Base-by-base conservation (phyloP, 2,888 invertebrate genomes). In the Scaptomyza parva region DNA sequence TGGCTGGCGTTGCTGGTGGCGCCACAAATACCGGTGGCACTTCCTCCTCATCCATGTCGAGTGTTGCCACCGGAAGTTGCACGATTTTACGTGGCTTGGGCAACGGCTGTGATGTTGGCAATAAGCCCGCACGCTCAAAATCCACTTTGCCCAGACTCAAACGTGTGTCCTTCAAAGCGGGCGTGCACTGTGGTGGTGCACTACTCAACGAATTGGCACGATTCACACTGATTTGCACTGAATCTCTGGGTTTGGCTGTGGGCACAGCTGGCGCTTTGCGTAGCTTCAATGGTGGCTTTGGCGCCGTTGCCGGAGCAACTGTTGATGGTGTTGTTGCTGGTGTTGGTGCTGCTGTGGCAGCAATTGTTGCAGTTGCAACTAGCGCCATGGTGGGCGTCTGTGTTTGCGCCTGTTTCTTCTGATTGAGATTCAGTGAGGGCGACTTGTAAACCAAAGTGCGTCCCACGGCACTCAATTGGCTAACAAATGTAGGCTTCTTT, bases 401-500 rank as follows among this genome's bases (percentile, higher is more conserved):
- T 14, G 81, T 82, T 65, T 90, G 88, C 61, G 88, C 89, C 77
- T 89, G 88, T 26, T 89, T 86, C 79, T 90, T 90, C 77, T 88
- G 90, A 54, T 30, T 47, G n/a, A 88, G 82, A 89, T 86, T 88
- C 68, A 89, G 76, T 54, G 91, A 88, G 59, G 91, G 91, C 57
- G 92, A 92, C 83, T 91, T 91, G 71, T 91, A 92, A 48, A 92
- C 90, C 86, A 92, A 85, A 54, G 92, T 92, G 86, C 92, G 90
- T 67, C 92, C 92, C 80, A 88, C 89, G 45, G 88, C 89, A 60
- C 79, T 78, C 55, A 84, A 67, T 45, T 86, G 88, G 76, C 88
- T 83, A 14, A 82, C 74, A 60, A 84, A 73, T 52, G 76, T 76
- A 59, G 89, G 87, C 71, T 89, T 89, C 77, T 87, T 84, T 45